Conservation (phyloP, 2,888 invertebrate genomes). For the Sphecodes monilicornis region DNA sequence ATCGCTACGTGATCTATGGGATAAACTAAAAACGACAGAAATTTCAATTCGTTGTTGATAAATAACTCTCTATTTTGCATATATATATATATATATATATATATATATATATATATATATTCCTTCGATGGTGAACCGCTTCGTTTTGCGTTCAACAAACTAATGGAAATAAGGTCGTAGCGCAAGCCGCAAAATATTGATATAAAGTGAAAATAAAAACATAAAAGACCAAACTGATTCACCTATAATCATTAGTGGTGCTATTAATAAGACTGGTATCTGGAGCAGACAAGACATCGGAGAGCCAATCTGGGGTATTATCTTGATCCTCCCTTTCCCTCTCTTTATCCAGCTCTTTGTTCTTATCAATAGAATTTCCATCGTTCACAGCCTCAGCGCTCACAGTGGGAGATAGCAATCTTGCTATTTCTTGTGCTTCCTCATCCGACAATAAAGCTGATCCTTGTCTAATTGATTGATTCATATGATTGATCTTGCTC, state of each 20-base stretch:
- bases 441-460: constrained; percentile 92
- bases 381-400: constrained; percentile 70
- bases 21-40: constrained; percentile 73
- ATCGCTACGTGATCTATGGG: constrained; percentile 83
- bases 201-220: constrained; percentile 45
- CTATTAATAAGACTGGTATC: constrained; percentile 82
- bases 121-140: neutral
- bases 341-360: constrained; percentile 85
- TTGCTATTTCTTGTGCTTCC: constrained; percentile 95
- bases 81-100: too few species aligned
- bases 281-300: constrained; percentile 87
- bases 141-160: constrained; percentile 39
- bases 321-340: constrained; percentile 83
- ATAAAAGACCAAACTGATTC: constrained; percentile 69
- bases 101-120: too few species aligned
- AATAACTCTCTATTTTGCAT: neutral
- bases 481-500: constrained; percentile 47
- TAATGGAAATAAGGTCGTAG: constrained; percentile 43
- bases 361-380: constrained; percentile 77
- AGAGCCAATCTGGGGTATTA: constrained; percentile 86
- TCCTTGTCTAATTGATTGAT: constrained; percentile 88
- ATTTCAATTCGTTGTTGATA: constrained; percentile 1
- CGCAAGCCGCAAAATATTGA: constrained; percentile 65
- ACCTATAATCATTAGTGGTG: constrained; percentile 83
- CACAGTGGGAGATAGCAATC: constrained; percentile 88